phyloP scores from a whole-genome alignment of 1,140 invertebrate genomes.

The Zaprionus tsacasi region DNA sequence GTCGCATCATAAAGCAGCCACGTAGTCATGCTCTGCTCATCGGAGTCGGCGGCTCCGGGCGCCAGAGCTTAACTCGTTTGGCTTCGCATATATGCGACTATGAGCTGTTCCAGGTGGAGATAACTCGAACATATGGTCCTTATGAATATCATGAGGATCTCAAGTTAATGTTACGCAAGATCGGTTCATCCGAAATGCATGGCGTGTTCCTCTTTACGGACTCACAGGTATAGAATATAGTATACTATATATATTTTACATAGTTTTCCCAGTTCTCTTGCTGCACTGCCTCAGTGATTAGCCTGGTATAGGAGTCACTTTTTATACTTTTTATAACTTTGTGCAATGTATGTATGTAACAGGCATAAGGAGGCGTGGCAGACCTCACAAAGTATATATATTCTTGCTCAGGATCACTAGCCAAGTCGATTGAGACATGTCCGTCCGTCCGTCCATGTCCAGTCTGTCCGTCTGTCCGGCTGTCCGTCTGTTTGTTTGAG shows the following conservation, averaged over 20 bases:
- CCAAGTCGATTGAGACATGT: too few relatives aligned
- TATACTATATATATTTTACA: not conserved
- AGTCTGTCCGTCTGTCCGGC: too few relatives aligned
- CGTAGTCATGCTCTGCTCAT: conserved; percentile 93
- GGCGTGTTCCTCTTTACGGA: conserved; percentile 96
- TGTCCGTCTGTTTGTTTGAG: too few relatives aligned
- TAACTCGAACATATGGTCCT: conserved; percentile 92
- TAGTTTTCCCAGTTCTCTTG: not conserved
- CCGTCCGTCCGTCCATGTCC: too few relatives aligned
- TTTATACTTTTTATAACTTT: too few relatives aligned
- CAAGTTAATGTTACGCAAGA: conserved; percentile 91
- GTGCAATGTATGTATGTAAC: too few relatives aligned
- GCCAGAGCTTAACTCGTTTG: conserved; percentile 94
- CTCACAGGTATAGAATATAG: conserved; percentile 87
- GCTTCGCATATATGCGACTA: conserved; percentile 97
- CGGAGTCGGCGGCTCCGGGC: conserved; percentile 96
- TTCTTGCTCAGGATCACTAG: too few relatives aligned
- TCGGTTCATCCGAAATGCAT: conserved; percentile 93
- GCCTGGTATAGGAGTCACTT: conserved; percentile 18
- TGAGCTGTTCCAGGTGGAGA: conserved; percentile 96
- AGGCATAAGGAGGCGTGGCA: too few relatives aligned
- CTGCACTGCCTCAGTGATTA: not conserved
- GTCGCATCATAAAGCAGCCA: conserved; percentile 95
- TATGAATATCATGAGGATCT: conserved; percentile 96
- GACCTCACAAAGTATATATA: too few relatives aligned